Evolutionary conservation across 2,113 vertebrate species (phyloP), one percentile per base, ranked within the genome.

Genomic region (Tachysurus vachellii): DNA sequence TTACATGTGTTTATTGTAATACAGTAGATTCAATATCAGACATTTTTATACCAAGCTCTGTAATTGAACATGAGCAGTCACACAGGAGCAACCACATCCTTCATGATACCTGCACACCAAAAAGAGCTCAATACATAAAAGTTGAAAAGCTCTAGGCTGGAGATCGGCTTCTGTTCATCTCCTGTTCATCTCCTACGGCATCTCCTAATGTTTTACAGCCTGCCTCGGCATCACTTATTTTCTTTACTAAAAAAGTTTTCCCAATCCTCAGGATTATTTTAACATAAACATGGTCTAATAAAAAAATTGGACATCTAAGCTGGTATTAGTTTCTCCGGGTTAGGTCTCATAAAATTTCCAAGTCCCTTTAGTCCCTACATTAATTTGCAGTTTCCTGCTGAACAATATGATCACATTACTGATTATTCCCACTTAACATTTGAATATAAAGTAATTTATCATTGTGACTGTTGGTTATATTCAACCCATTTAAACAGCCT

Each of bases 91-190:
- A 71, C 16, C 42, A 23, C 9, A 47, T 73, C 8, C 19, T 26
- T n/a, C 64, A 70, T 31, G 0, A 85, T 62, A 62, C 54, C 64
- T 47, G 54, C 61, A 23, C 16, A 44, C n/a, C 53, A n/a, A 68
- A 79, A 61, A 73, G 82, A 42, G 42, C 66, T 80, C 50, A 42
- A 76, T 73, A 62, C 80, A 44, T 81, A 31, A 85, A 88, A 9
- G 56, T 42, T 50, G 2, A 88, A 36, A 53, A 80, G 19, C 83
- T 83, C 54, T 56, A 36, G 53, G 56, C 53, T 79, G 61, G 86
- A 87, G 50, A 70, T 71, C 81, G 47, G 73, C 17, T 77, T 84
- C 56, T 21, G 31, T 5, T 47, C n/a, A n/a, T 56, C 61, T 21
- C 31, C 50, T 70, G 62, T n/a, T 84, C 13, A 9, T 77, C 42